These are phyloP conservation scores for Scaptomyza tumidula DNA, from an alignment of 2,888 invertebrate genomes.

Conservation along the genomic window DNA sequence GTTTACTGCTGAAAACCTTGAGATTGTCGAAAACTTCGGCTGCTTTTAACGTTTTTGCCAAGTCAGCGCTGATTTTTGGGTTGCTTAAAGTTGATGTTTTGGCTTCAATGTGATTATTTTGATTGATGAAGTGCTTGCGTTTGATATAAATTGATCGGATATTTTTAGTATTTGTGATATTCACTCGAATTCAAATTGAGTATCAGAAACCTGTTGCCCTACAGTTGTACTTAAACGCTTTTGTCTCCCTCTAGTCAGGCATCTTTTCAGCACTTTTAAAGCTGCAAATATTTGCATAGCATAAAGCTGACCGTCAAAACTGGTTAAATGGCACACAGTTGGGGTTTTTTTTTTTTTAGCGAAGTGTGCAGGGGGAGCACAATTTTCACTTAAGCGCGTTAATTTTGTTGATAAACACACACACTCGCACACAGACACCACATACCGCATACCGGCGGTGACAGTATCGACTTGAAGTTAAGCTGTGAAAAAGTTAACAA, in stretches of 20 bases:
- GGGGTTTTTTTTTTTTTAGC: not conserved
- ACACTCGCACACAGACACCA: not conserved
- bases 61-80: conserved; percentile 37
- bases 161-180: conserved; percentile 12
- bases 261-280: conserved; percentile 39
- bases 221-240: conserved; percentile 22
- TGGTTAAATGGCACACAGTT: conserved; percentile 45
- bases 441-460: conserved; percentile 1
- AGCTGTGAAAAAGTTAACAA: conserved; percentile 20
- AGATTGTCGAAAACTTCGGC: conserved; percentile 42
- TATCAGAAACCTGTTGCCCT: conserved; percentile 46
- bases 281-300: conserved; percentile 72
- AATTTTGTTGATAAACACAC: conserved; percentile 68
- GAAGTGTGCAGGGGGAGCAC: not conserved
- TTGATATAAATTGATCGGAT: conserved; percentile 29
- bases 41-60: conserved; percentile 27
- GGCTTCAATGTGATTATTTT: conserved; percentile 46
- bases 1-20: conserved; percentile 56
- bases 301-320: conserved; percentile 53
- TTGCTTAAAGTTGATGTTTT: conserved; percentile 18
- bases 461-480: conserved; percentile 30
- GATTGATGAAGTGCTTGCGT: conserved; percentile 57
- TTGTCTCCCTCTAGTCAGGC: conserved; percentile 27
- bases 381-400: conserved; percentile 73
- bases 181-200: conserved; percentile 18